phyloP scores from a whole-genome alignment of 2,888 invertebrate species.

The Caenorhabditis sp. region DNA sequence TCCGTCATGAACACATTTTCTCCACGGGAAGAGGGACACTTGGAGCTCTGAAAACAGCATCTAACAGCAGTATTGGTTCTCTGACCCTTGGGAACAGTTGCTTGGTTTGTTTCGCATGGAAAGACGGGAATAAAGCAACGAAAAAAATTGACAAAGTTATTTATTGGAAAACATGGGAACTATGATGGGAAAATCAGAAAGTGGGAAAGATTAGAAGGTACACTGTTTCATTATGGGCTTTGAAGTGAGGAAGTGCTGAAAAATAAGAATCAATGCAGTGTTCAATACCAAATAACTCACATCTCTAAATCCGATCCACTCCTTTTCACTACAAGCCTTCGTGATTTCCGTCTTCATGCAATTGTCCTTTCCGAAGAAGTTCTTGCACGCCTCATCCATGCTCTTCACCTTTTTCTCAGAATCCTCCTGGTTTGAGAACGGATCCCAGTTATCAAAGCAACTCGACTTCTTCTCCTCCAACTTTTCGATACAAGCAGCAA shows the following conservation, averaged over 20 bases:
- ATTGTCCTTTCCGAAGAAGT: slow-evolving; percentile 21
- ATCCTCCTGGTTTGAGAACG: not conserved
- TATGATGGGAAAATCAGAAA: too few species aligned
- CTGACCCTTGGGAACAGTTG: too few species aligned
- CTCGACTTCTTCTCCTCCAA: slow-evolving; percentile 21
- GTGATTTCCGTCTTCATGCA: slow-evolving; percentile 18
- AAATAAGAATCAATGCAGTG: too few species aligned
- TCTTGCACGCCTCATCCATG: slow-evolving; percentile 13
- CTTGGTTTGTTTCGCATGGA: too few species aligned
- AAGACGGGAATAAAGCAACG: too few species aligned
- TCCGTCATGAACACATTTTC: not conserved
- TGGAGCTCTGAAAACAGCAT: not conserved
- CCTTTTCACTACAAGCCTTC: slow-evolving; percentile 12
- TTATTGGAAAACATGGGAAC: too few species aligned
- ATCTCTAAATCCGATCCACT: slow-evolving; percentile 8
- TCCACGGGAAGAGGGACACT: not conserved
- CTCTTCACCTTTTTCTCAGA: not conserved
- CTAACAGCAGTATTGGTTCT: not conserved
- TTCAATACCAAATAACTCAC: not conserved
- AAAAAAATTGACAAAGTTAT: too few species aligned
- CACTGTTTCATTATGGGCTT: slow-evolving; percentile 26
- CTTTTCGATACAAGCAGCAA: slow-evolving; percentile 8
- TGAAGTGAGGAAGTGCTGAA: not conserved
- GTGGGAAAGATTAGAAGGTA: slow-evolving; percentile 11
- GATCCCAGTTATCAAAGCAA: slow-evolving; percentile 17